Evolutionary conservation across 2,797 vertebrate species (phyloP).

Genomic region (Miichthys miiuy): DNA sequence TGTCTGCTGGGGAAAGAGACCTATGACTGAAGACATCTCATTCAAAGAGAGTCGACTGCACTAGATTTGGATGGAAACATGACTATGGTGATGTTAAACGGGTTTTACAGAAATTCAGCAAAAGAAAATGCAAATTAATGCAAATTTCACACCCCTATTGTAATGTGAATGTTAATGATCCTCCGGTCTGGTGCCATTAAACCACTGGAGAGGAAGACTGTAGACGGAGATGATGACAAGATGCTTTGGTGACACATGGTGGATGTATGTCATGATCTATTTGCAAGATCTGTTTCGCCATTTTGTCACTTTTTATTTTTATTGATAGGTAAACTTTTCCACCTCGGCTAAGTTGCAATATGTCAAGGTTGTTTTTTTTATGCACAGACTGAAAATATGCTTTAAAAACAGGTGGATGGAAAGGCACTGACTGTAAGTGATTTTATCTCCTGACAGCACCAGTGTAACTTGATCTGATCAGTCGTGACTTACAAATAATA

Average conservation of each 20-base stretch:
- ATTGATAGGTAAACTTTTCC: background rate
- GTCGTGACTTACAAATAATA: background rate
- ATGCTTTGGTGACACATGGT: too few relatives aligned
- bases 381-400: background rate
- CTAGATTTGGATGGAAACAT: too few relatives aligned
- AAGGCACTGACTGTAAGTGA: background rate
- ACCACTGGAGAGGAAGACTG: background rate
- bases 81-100: background rate
- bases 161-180: background rate
- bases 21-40: too few relatives aligned
- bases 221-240: background rate
- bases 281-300: background rate
- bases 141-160: background rate
- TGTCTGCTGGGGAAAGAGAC: too few relatives aligned
- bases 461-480: constrained; percentile 9
- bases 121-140: background rate
- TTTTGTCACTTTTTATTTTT: background rate
- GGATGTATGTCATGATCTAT: background rate
- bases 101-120: background rate
- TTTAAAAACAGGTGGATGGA: background rate
- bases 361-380: background rate
- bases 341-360: background rate
- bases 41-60: background rate
- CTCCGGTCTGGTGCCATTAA: background rate
- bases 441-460: background rate